Evolutionary conservation across 1,140 invertebrate species (phyloP), one percentile per base, ranked within the genome.

Genomic region (Nasonia vitripennis): DNA sequence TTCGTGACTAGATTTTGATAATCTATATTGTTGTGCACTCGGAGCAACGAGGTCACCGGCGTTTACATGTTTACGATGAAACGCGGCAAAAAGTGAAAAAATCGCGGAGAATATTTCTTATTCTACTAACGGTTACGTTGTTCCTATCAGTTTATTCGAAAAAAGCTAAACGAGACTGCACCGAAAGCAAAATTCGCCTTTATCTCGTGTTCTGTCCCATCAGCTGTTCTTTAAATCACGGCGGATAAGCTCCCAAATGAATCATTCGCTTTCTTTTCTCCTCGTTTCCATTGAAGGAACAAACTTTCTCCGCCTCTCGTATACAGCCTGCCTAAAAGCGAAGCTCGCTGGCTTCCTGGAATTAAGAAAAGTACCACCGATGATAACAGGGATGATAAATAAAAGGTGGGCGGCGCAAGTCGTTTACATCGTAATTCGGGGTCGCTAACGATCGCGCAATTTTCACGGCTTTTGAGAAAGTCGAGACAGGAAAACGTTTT

Each of bases 311-410:
- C 17, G 17, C 55, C 9, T 12, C 4, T 6, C 4, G 20, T n/a
- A 62, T 62, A 20, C 55, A 17, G 17, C 20, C 4, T 11, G 20
- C 17, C 17, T 62, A 62, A 62, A 62, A 62, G 20, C 20, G 20
- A n/a, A 2, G 17, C 2, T n/a, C 20, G 23, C 68, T 27, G 14
- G 23, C 68, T 34, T 34, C 68, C 31, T 34, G 68, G 34, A 71
- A 71, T 71, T 71, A 71, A 71, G 14, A 34, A 71, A 71, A 71
- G 68, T 71, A 34, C 67, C 9, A 5, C 27, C 23, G 68, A 17
- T 31, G 34, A 71, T 71, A 71, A 71, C 27, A 7, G 68, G 31
- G 27, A 71, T 71, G 68, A 71, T 71, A 71, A 71, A 71, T 71
- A 71, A 71, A 71, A 71, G 27, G 68, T 71, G 68, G 27, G 27